These are phyloP conservation scores for Hydropsyche tenuis DNA, from an alignment of 1,140 invertebrate genomes.

Conservation along the genomic window DNA sequence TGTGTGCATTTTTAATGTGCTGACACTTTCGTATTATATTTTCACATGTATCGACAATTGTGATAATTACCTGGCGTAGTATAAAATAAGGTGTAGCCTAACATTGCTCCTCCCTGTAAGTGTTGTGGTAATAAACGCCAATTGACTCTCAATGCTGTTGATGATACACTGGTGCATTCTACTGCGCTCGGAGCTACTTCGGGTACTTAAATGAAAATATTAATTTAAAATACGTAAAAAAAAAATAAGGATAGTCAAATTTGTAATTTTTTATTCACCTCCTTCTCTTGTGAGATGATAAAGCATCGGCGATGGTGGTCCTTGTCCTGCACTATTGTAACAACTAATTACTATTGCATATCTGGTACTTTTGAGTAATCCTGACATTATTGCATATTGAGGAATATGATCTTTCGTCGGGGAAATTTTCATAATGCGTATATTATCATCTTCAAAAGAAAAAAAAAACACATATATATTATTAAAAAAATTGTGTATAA, in stretches of 20 bases:
- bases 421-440: conserved; percentile 63
- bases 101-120: conserved; percentile 76
- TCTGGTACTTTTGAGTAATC: conserved; percentile 77
- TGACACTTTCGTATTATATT: neutral
- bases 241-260: neutral
- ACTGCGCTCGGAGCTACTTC: conserved; percentile 73
- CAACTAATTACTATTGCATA: conserved; percentile 84
- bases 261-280: conserved; percentile 59
- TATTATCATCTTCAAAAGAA: conserved; percentile 56
- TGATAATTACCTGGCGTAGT: conserved; percentile 58
- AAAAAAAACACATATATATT: neutral
- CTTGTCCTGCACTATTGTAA: conserved; percentile 84
- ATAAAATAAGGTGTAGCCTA: conserved; percentile 76
- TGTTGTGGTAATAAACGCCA: conserved; percentile 77
- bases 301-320: conserved; percentile 79
- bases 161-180: conserved; percentile 71
- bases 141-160: conserved; percentile 76
- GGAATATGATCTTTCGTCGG: conserved; percentile 19
- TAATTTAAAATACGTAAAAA: neutral
- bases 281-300: conserved; percentile 87
- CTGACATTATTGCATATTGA: conserved; percentile 63
- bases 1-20: neutral
- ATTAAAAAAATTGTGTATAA: neutral
- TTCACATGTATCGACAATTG: conserved; percentile 24
- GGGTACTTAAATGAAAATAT: conserved; percentile 62